Evolutionary conservation across 2,888 invertebrate species (phyloP), one percentile per base, ranked within the genome.

Genomic region (Lepidocyrtoides sp.): DNA sequence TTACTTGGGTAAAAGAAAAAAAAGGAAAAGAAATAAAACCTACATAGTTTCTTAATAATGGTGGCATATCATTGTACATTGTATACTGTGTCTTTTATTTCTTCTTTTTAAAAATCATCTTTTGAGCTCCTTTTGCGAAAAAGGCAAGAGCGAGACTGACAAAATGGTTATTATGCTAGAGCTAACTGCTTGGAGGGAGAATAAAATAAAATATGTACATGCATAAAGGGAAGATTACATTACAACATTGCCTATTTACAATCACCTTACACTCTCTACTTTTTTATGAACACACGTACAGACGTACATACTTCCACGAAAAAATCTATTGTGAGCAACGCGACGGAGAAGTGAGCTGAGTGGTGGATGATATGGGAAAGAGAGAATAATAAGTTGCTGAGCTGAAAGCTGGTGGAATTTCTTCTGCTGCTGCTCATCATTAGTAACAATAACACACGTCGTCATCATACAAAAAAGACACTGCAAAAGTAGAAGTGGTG

Each of bases 361-460:
- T 36, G 66, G 32, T 4, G 66, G 4, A n/a, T n/a, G n/a, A n/a
- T n/a, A n/a, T n/a, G n/a, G n/a, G n/a, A n/a, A n/a, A n/a, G n/a
- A n/a, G n/a, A n/a, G n/a, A n/a, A n/a, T n/a, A n/a, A n/a, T n/a
- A n/a, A 66, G 66, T 75, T 75, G 48, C 75, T 26, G 44, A 75
- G 75, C 26, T 48, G 23, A 75, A 75, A 75, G 12, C 8, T 63
- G 66, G 23, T 69, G 69, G 75, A 75, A 75, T 75, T 48, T 44
- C 23, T 48, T 23, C 20, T 10, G 17, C 48, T 48, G 48, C 23
- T 48, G 44, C 75, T 75, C 75, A 75, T 75, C 75, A 75, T 75
- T 75, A 75, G 75, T 48, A 75, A 75, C 75, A 75, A 75, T 75
- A 75, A 48, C 48, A 75, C 44, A 48, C 44, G 48, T 26, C 48